A percentile compares a stretch with the other conserved stretches of the same genome.
Conservation (phyloP, 2,113 vertebrate species). For the Laticauda laticaudata region DNA sequence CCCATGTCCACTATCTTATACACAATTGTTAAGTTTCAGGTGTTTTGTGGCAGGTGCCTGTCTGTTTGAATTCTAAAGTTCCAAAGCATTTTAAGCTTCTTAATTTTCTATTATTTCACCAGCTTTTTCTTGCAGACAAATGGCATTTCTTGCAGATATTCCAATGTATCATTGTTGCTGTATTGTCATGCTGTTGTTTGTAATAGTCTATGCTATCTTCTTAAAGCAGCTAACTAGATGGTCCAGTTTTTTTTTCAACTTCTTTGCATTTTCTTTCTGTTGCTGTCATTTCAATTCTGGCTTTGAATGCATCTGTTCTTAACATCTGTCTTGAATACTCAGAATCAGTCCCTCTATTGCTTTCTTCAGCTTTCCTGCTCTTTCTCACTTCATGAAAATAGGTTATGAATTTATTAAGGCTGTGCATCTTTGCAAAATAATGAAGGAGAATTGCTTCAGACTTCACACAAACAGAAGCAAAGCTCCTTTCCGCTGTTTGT, state of each 20-base stretch:
- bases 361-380: neutral
- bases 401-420: neutral
- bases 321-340: neutral
- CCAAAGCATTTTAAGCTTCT: neutral
- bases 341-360: neutral
- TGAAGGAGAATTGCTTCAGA: neutral
- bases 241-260: neutral
- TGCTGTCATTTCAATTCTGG: neutral
- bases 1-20: neutral
- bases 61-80: neutral
- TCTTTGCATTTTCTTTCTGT: neutral
- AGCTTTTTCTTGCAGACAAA: neutral
- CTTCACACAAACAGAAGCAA: neutral
- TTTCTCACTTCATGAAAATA: neutral
- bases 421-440: neutral
- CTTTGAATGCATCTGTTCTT: neutral
- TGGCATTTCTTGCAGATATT: neutral
- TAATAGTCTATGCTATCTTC: neutral
- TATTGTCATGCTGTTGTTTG: neutral
- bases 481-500: neutral
- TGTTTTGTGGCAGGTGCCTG: neutral
- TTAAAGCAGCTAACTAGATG: neutral
- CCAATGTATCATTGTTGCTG: neutral
- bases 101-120: neutral
- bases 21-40: neutral